These are phyloP conservation scores for Drosophila repleta DNA, from an alignment of 1,140 invertebrate species.

Conservation along the genomic window DNA sequence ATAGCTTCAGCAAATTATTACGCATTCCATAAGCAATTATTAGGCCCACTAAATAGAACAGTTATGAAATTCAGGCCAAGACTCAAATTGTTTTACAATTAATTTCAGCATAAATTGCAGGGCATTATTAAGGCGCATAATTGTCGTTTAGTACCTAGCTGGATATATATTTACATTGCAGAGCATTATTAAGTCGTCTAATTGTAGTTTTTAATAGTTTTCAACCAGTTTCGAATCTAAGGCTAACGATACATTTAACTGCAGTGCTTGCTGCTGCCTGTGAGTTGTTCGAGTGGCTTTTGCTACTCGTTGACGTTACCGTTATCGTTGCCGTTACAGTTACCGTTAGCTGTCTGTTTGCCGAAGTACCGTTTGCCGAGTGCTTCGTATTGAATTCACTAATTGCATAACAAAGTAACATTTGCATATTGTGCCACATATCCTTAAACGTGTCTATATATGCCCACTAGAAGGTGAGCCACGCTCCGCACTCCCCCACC, in stretches of 20 bases:
- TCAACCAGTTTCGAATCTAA: slow-evolving; percentile 42
- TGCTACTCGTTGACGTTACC: slow-evolving; percentile 40
- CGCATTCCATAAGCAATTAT: background rate
- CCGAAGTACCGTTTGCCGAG: slow-evolving; percentile 50
- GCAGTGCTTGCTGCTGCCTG: slow-evolving; percentile 40
- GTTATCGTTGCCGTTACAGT: slow-evolving; percentile 41
- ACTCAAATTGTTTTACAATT: background rate
- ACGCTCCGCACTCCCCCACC: background rate
- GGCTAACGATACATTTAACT: slow-evolving; percentile 71
- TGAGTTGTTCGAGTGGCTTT: slow-evolving; percentile 45
- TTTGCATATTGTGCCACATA: slow-evolving; percentile 81
- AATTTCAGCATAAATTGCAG: background rate
- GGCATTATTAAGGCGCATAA: slow-evolving; percentile 2
- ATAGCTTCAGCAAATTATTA: too few relatives aligned
- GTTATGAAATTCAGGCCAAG: background rate
- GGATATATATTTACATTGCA: background rate
- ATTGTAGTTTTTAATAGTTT: slow-evolving; percentile 7
- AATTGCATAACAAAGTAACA: slow-evolving; percentile 84
- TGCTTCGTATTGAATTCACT: slow-evolving; percentile 80
- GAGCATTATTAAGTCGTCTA: slow-evolving; percentile 10
- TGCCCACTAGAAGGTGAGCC: slow-evolving; percentile 17
- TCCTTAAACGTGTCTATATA: slow-evolving; percentile 54
- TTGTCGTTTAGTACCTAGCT: background rate
- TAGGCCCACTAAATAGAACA: background rate
- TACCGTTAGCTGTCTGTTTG: slow-evolving; percentile 48